Evolutionary conservation across 2,797 vertebrate genomes (phyloP), one percentile per base, ranked within the genome.

Genomic region (Platyrinchus mystaceus): DNA sequence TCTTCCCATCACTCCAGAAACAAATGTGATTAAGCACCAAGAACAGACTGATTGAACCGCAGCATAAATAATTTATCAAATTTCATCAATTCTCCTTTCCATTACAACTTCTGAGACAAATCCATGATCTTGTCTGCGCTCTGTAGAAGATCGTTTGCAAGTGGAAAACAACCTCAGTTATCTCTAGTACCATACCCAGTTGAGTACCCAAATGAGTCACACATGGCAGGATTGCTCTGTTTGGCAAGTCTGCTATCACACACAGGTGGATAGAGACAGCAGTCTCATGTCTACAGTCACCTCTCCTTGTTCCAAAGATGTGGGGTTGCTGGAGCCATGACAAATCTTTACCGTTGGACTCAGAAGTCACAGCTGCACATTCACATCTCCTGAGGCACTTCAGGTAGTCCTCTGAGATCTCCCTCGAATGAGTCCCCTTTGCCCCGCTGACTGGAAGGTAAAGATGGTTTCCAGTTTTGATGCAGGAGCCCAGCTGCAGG

Each of bases 231-330:
- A 16, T 6, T n/a, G 59, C 59, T 47, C 21, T 5, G 67, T 30
- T 75, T 2, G 26, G 36, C 20, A 10, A 10, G 41, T 6, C 49
- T 82, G 39, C 32, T 24, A 4, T 14, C 1, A 0, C 43, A 18
- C 0, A 0, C 3, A n/a, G 50, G 30, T 1, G 13, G 39, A 14
- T 6, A 43, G 49, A 46, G 39, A 34, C 67, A 66, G 30, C 36
- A 9, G 9, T 3, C 39, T 22, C 66, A 3, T 17, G 6, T 32
- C 41, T 19, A 1, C 9, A 2, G 28, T 52, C 4, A 4, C 22
- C 32, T 66, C 5, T 17, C 26, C 9, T 41, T 70, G 14, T 34
- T 55, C 66, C 62, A 67, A 1, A 0, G 3, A 10, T 1, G 9
- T 12, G 28, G 22, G 22, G 6, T 3, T 1, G 3, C 15, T 63